phyloP scores from a whole-genome alignment of 2,113 vertebrate genomes.

The Aix galericulata region DNA sequence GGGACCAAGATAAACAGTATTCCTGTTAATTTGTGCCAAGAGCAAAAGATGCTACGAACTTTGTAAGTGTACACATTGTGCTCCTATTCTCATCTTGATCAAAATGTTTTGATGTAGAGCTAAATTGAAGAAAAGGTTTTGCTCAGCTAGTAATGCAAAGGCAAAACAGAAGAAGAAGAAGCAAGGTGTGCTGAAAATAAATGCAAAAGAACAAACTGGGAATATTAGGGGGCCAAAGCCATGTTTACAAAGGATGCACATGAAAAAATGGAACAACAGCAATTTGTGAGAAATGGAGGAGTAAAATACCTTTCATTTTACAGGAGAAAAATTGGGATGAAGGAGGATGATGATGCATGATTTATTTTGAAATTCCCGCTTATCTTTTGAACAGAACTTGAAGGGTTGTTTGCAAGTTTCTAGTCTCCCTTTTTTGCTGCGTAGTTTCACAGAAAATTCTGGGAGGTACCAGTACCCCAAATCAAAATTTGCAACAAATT shows the following conservation, averaged over 20 bases:
- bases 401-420: background rate
- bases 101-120: background rate
- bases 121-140: background rate
- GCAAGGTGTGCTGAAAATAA: background rate
- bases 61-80: slow-evolving; percentile 82
- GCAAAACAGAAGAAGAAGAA: background rate
- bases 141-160: background rate
- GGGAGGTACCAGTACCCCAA: background rate
- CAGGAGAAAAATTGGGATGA: background rate
- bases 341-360: background rate
- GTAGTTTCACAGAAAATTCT: background rate
- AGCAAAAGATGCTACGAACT: slow-evolving; percentile 88
- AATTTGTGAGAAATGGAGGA: background rate
- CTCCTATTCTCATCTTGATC: background rate
- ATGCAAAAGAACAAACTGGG: background rate
- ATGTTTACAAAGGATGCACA: background rate
- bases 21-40: slow-evolving; percentile 87
- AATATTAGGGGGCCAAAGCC: background rate
- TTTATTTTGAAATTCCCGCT: background rate
- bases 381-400: background rate
- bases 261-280: background rate
- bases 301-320: background rate
- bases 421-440: background rate
- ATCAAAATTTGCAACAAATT: background rate
- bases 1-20: slow-evolving; percentile 91